phyloP scores from a whole-genome alignment of 1,140 invertebrate species.

The Scaptomyza pallida region DNA sequence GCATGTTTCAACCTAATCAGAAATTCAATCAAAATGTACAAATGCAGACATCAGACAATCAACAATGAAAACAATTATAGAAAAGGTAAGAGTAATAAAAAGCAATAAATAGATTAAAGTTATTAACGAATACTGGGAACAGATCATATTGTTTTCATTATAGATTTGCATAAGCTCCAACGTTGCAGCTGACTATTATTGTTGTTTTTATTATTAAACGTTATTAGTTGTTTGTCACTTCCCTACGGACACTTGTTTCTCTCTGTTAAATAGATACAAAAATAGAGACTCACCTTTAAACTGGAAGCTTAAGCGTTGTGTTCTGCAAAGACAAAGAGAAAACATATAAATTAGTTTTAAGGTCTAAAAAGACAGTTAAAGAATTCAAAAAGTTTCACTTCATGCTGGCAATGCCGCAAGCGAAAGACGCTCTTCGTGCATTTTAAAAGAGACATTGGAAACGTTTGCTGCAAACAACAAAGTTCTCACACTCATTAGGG shows the following conservation, averaged over 20 bases:
- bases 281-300: constrained; percentile 41
- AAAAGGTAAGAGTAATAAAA: not conserved
- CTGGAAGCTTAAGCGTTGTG: not conserved
- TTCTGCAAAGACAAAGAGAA: constrained; percentile 15
- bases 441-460: constrained; percentile 49
- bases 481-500: constrained; percentile 77
- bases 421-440: constrained; percentile 47
- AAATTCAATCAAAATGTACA: constrained; percentile 75
- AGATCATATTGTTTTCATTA: not conserved
- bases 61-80: constrained; percentile 32
- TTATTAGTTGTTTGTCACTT: constrained; percentile 1
- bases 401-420: constrained; percentile 45
- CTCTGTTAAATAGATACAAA: constrained; percentile 5
- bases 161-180: no score
- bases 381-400: constrained; percentile 35
- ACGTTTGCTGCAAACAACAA: constrained; percentile 39
- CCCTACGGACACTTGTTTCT: constrained; percentile 55
- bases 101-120: no score
- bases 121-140: not conserved
- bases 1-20: constrained; percentile 70
- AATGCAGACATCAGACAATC: constrained; percentile 52
- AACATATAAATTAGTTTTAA: not conserved
- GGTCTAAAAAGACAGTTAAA: constrained; percentile 28
- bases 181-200: no score
- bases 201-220: not conserved